Base-by-base conservation (phyloP, 2,888 invertebrate species). In the Sceliomorpha sp. region DNA sequence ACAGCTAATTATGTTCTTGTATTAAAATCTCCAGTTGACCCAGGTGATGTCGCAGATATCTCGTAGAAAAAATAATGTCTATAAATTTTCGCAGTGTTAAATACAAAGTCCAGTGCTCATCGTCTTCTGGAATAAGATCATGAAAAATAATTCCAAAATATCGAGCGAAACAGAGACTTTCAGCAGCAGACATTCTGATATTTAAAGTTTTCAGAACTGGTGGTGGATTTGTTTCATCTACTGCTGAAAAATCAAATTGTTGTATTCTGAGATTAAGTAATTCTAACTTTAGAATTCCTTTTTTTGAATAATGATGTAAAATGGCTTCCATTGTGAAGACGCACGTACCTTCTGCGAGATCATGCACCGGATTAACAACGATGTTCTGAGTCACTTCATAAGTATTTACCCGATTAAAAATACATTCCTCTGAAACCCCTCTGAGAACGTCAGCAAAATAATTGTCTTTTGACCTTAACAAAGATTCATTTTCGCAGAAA, bases 371-470 rank as follows among this genome's bases (percentile, higher is more conserved):
- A 42, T 68, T 56, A 1, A 68, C 42, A 20, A 44, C 55, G 13
- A 39, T 24, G 10, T 68, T 60, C 26, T 27, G 8, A 32, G 1
- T 6, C 1, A 60, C 48, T 26, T 68, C 55, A 51, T 32, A 71
- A 9, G 17, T 55, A 2, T 10, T 15, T 9, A 69, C 58, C 31
- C 45, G n/a, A 47, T 73, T 66, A 2, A 50, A 66, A 24, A 70
- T 10, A 12, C 70, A 70, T 3, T 10, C n/a, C n/a, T 56, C 55
- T 10, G 27, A 4, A 5, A 59, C 34, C 5, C 50, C 20, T 1
- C 13, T 15, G 3, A 24, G 15, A 14, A 62, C 26, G 20, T 62
- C 51, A 4, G 13, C 1, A 40, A 15, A 5, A 14, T 63, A 63
- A 32, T 29, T 53, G 8, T 53, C 29, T 15, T 34, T 24, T 10